These are phyloP conservation scores for Laterallus jamaicensis DNA, from an alignment of 2,113 vertebrate genomes.

Conservation along the genomic window DNA sequence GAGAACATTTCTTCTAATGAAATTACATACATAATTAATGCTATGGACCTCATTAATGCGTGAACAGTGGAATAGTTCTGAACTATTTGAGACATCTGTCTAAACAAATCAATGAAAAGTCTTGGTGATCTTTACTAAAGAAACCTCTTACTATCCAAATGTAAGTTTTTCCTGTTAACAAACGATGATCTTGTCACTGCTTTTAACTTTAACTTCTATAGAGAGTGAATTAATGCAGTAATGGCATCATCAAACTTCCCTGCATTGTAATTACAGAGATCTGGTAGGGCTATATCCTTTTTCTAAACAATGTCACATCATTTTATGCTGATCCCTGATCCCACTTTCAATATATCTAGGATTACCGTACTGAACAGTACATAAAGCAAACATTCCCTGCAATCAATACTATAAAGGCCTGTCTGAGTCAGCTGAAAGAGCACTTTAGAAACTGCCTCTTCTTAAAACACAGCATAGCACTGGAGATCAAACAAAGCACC, in stretches of 20 bases:
- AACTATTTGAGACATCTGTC: neutral
- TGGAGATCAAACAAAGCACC: neutral
- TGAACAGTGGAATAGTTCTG: neutral
- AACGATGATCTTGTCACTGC: neutral
- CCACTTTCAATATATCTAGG: constrained; percentile 57
- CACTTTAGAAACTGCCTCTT: constrained; percentile 35
- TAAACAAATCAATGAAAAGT: constrained; percentile 8
- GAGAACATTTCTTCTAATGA: constrained; percentile 8
- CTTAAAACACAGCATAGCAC: neutral
- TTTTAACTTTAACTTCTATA: neutral
- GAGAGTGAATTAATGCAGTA: neutral
- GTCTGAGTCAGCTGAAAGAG: constrained; percentile 37
- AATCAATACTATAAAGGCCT: constrained; percentile 50
- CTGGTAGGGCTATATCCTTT: constrained; percentile 32
- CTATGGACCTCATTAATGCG: neutral
- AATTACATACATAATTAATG: constrained; percentile 15
- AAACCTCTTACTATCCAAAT: neutral
- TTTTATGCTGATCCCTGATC: constrained; percentile 59
- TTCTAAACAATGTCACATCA: constrained; percentile 55
- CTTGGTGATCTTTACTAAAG: neutral
- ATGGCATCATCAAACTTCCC: neutral
- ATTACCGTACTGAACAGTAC: constrained; percentile 38
- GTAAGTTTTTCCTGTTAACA: neutral
- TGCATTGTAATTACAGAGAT: constrained; percentile 31
- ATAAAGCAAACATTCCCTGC: constrained; percentile 54